These are phyloP conservation scores for Tylochromis polylepis DNA, from an alignment of 2,113 vertebrate genomes.

Conservation along the genomic window DNA sequence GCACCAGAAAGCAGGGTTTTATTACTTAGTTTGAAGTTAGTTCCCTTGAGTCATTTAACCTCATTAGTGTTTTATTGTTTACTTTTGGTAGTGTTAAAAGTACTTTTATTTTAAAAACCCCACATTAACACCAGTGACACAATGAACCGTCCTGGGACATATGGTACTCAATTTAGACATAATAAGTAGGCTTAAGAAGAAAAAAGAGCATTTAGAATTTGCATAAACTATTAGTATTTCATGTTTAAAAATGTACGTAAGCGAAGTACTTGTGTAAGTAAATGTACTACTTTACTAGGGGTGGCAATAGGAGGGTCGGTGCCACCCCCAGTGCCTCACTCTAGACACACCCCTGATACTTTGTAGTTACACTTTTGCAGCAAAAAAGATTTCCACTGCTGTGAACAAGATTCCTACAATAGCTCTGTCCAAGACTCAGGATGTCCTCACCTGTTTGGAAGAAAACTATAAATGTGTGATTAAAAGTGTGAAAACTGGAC, in stretches of 20 bases:
- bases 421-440: not conserved
- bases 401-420: not conserved
- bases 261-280: not conserved
- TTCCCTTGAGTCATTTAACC: not conserved
- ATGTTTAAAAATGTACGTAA: not conserved
- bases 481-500: not conserved
- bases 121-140: not conserved
- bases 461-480: not conserved
- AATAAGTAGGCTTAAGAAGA: no score
- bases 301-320: no score
- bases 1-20: not conserved
- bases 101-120: not conserved
- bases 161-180: no score
- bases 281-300: not conserved
- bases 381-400: not conserved
- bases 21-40: not conserved
- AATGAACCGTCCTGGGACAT: not conserved
- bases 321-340: not conserved
- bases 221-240: not conserved
- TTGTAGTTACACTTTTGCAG: not conserved
- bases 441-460: not conserved
- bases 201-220: no score
- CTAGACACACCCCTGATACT: not conserved
- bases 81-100: not conserved
- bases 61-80: not conserved